Percentiles rank a stretch among this genome's conserved stretches.
phyloP scores from a whole-genome alignment of 2,888 invertebrate genomes.

The Acanthosoma haemorrhoidale region DNA sequence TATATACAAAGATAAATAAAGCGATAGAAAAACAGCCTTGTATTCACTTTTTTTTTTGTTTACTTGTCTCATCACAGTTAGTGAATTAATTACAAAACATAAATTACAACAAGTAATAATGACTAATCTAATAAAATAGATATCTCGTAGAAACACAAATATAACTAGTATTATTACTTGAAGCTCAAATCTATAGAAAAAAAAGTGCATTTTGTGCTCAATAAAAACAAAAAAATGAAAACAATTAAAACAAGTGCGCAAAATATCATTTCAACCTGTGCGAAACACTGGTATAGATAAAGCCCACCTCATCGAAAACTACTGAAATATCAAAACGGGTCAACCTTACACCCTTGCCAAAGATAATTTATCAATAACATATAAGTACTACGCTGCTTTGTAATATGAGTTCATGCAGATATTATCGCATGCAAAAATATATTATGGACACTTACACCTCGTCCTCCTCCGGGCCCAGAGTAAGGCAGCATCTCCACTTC shows the following conservation, averaged over 20 bases:
- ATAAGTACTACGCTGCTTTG: background rate
- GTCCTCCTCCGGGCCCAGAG: conserved; percentile 39
- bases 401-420: background rate
- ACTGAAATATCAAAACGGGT: background rate
- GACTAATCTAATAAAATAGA: too few species aligned
- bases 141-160: too few species aligned
- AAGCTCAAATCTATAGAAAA: conserved; percentile 7
- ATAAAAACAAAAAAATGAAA: background rate
- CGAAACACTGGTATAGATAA: background rate
- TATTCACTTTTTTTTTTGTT: too few species aligned
- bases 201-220: background rate
- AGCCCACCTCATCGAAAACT: background rate
- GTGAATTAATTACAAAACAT: too few species aligned
- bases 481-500: conserved; percentile 76
- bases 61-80: too few species aligned
- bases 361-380: background rate
- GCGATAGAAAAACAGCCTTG: too few species aligned
- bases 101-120: too few species aligned
- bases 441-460: conserved; percentile 40
- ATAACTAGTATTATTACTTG: background rate
- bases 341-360: background rate
- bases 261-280: background rate
- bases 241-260: background rate
- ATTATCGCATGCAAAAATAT: conserved; percentile 17
- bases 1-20: too few species aligned